A percentile compares a stretch with the other conserved stretches of the same genome.
phyloP scores from a whole-genome alignment of 2,888 invertebrate species.

The Apoda limacodes region DNA sequence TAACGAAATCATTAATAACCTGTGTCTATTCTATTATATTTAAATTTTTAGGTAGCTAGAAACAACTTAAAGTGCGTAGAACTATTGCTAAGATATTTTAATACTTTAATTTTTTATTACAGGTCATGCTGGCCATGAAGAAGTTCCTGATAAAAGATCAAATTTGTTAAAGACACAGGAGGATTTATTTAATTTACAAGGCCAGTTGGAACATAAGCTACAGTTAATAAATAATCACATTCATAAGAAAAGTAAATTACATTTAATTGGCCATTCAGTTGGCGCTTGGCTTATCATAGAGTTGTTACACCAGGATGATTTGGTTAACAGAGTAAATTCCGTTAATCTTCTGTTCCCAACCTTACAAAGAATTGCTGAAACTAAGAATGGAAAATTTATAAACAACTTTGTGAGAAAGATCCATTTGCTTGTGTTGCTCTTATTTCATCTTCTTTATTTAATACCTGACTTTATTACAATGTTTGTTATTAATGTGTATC shows the following conservation, averaged over 20 bases:
- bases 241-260: constrained; percentile 77
- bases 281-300: constrained; percentile 88
- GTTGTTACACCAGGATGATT: constrained; percentile 69
- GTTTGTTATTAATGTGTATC: constrained; percentile 67
- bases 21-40: not conserved
- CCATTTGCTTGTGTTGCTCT: constrained; percentile 35
- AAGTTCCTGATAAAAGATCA: constrained; percentile 50
- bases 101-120: constrained; percentile 34
- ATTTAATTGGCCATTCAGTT: constrained; percentile 91
- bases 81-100: constrained; percentile 1
- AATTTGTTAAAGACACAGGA: constrained; percentile 65
- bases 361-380: constrained; percentile 82
- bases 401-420: constrained; percentile 67
- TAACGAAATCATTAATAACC: not conserved
- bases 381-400: constrained; percentile 79
- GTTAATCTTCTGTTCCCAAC: constrained; percentile 88
- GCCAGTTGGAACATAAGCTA: constrained; percentile 84
- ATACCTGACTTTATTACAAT: constrained; percentile 66
- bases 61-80: not conserved
- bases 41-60: not conserved
- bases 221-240: constrained; percentile 80
- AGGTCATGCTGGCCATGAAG: constrained; percentile 81
- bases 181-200: constrained; percentile 77
- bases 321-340: constrained; percentile 69
- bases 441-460: constrained; percentile 44